Evolutionary conservation across 1,140 invertebrate species (phyloP).

Genomic region (Agraylea sexmaculata): DNA sequence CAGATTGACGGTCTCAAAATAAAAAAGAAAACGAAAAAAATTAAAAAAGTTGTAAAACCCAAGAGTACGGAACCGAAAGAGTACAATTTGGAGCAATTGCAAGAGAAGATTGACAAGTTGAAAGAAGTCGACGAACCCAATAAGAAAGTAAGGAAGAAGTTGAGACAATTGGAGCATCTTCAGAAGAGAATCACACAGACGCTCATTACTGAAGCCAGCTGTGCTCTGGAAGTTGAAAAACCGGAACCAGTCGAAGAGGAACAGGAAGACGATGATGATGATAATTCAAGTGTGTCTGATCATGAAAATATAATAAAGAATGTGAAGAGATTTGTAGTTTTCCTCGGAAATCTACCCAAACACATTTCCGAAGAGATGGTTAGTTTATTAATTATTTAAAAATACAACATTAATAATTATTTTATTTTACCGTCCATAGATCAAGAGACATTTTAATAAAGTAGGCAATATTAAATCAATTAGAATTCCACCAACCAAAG

Average conservation of each 20-base stretch:
- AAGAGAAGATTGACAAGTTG: constrained; percentile 10
- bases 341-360: constrained; percentile 38
- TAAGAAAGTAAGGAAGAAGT: constrained; percentile 22
- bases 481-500: constrained; percentile 29
- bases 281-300: constrained; percentile 6
- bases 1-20: too few species aligned
- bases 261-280: constrained; percentile 16
- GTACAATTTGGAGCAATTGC: constrained; percentile 8
- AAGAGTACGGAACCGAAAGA: too few species aligned
- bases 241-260: constrained; percentile 8
- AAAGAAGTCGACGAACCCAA: constrained; percentile 15
- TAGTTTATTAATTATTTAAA: constrained; percentile 7
- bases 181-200: constrained; percentile 16
- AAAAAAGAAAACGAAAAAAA: too few species aligned
- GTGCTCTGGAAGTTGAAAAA: constrained; percentile 15
- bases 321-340: constrained; percentile 33
- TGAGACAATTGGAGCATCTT: constrained; percentile 18
- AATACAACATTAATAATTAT: too few species aligned
- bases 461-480: constrained; percentile 30
- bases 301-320: constrained; percentile 16
- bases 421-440: too few species aligned
- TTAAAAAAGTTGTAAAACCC: too few species aligned
- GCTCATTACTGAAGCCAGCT: constrained; percentile 7
- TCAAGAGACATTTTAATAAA: constrained; percentile 39
- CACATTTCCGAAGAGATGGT: constrained; percentile 24